Conservation (phyloP, 2,888 invertebrate genomes). For the Spisula subtruncata region DNA sequence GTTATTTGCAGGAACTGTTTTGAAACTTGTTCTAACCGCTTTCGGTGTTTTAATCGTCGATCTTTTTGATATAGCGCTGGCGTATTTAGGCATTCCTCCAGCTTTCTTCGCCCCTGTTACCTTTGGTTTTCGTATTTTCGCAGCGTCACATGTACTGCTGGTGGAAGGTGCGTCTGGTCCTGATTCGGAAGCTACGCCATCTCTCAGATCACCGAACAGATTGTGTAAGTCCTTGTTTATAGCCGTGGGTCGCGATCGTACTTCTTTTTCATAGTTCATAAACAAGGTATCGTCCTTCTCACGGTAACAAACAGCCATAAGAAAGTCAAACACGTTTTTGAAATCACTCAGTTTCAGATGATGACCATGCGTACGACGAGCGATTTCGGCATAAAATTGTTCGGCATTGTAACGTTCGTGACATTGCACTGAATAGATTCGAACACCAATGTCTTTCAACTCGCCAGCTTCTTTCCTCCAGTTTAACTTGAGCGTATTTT, state of each 20-base stretch:
- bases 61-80: not conserved
- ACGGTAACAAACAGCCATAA: conserved; percentile 86
- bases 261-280: conserved; percentile 79
- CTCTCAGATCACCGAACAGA: conserved; percentile 75
- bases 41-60: not conserved
- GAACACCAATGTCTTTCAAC: conserved; percentile 74
- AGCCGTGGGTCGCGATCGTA: conserved; percentile 71
- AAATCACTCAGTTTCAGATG: conserved; percentile 83
- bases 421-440: conserved; percentile 79
- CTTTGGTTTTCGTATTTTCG: not conserved
- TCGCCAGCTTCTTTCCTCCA: conserved; percentile 81
- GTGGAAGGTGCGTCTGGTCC: not conserved
- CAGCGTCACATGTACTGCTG: not conserved
- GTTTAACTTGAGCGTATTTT: conserved; percentile 79
- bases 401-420: conserved; percentile 27
- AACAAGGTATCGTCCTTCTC: conserved; percentile 79
- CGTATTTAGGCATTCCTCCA: not conserved
- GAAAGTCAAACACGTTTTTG: conserved; percentile 83
- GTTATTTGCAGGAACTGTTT: not conserved
- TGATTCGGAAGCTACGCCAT: conserved; percentile 42
- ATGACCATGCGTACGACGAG: conserved; percentile 79
- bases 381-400: conserved; percentile 80
- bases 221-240: conserved; percentile 77
- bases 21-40: not conserved
- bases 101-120: not conserved